Evolutionary conservation across 2,113 vertebrate genomes (phyloP).

Genomic region (Herpailurus yagouaroundi): DNA sequence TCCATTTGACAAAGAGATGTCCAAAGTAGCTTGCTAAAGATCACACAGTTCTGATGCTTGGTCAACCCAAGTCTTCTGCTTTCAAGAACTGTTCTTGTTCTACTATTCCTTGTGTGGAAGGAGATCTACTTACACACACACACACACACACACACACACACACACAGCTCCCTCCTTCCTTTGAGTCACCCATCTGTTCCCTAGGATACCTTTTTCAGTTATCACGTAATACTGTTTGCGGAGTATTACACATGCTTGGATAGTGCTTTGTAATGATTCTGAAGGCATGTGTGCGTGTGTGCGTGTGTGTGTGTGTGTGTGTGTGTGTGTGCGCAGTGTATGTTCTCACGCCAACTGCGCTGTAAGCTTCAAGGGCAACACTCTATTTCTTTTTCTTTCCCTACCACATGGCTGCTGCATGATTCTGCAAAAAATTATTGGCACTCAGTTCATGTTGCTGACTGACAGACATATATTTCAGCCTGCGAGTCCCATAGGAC

Average conservation of each 20-base stretch:
- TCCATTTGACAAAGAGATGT: background rate
- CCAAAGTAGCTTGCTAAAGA: background rate
- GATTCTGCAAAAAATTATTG: conserved; percentile 10
- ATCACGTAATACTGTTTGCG: background rate
- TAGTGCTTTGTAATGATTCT: background rate
- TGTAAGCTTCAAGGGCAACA: conserved; percentile 15
- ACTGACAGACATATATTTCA: conserved; percentile 39
- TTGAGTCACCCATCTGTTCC: background rate
- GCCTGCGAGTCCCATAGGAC: background rate
- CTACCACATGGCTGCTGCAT: background rate
- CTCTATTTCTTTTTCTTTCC: conserved; percentile 2
- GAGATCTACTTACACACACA: background rate
- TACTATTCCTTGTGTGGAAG: background rate
- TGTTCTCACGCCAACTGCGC: background rate
- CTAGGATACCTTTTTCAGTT: background rate
- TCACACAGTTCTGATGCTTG: background rate
- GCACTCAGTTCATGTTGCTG: background rate
- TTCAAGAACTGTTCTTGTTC: background rate
- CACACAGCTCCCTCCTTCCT: background rate
- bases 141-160: too few species aligned
- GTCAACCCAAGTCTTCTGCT: background rate
- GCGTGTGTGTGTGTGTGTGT: rapidly evolving
- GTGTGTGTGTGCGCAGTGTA: background rate
- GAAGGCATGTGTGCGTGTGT: background rate
- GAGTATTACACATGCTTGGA: background rate